Evolutionary conservation across 2,113 vertebrate genomes (phyloP).

Genomic region (Ornithorhynchus anatinus): DNA sequence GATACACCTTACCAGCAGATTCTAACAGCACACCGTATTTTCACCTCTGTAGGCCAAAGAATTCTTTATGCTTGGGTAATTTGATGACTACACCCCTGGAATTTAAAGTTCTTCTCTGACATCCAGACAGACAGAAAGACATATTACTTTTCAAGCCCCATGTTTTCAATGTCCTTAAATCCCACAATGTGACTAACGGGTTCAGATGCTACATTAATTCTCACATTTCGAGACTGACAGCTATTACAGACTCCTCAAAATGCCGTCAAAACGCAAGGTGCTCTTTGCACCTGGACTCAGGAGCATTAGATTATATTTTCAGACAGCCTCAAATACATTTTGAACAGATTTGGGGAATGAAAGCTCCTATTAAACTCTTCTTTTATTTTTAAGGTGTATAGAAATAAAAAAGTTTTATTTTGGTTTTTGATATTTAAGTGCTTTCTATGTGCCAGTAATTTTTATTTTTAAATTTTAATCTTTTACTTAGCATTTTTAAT

Average conservation of each 20-base stretch:
- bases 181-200: neutral
- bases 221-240: conserved; percentile 11
- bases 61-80: neutral
- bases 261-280: neutral
- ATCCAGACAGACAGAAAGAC: neutral
- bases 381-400: neutral
- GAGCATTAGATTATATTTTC: conserved; percentile 19
- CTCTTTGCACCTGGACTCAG: neutral
- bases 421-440: neutral
- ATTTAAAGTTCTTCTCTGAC: neutral
- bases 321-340: neutral
- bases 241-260: neutral
- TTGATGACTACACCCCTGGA: neutral
- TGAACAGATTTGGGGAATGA: conserved; percentile 16
- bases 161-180: neutral
- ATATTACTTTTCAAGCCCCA: neutral
- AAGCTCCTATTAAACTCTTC: conserved; percentile 5
- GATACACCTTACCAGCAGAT: neutral
- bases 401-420: neutral
- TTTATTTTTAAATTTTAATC: neutral
- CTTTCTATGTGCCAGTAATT: conserved; percentile 4
- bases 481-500: conserved; percentile 1
- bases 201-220: neutral
- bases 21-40: neutral
- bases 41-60: neutral